These are phyloP conservation scores for Martes martes DNA, from an alignment of 2,113 vertebrate genomes.

Conservation along the genomic window DNA sequence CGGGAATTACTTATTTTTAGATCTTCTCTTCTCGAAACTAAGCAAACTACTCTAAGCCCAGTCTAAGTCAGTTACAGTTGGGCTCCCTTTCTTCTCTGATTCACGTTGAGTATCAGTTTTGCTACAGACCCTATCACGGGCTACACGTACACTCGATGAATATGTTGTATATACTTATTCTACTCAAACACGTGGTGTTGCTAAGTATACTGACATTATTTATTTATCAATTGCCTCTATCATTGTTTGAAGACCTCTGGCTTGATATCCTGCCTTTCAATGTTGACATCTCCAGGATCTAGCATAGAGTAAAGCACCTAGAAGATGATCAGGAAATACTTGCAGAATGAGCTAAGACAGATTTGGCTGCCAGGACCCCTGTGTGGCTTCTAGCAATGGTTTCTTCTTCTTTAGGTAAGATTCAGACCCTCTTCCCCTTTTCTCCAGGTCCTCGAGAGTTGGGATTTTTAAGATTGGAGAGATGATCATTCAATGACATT, in stretches of 20 bases:
- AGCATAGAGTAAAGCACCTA: not conserved
- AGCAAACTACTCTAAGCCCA: not conserved
- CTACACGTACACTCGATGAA: not conserved
- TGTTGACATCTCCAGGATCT: not conserved
- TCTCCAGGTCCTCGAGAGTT: not conserved
- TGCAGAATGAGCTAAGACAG: not conserved
- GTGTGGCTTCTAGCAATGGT: not conserved
- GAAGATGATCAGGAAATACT: not conserved
- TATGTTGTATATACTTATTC: not conserved
- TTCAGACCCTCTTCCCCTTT: not conserved
- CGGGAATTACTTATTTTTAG: not conserved
- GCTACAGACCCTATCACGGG: rapidly evolving
- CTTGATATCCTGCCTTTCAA: not conserved
- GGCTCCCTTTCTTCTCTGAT: not conserved
- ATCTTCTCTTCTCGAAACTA: not conserved
- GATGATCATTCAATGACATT: not conserved
- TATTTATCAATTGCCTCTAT: not conserved
- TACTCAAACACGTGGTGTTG: not conserved
- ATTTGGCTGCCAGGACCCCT: rapidly evolving
- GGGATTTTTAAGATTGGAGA: not conserved
- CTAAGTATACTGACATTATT: not conserved
- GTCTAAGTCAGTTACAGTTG: not conserved
- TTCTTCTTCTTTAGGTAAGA: not conserved
- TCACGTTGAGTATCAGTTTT: not conserved
- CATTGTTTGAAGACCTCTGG: not conserved